Percentiles rank a stretch among this genome's conserved stretches.
These are phyloP conservation scores for Drosophila quadrilineata DNA, from an alignment of 1,140 invertebrate genomes.

Conservation along the genomic window DNA sequence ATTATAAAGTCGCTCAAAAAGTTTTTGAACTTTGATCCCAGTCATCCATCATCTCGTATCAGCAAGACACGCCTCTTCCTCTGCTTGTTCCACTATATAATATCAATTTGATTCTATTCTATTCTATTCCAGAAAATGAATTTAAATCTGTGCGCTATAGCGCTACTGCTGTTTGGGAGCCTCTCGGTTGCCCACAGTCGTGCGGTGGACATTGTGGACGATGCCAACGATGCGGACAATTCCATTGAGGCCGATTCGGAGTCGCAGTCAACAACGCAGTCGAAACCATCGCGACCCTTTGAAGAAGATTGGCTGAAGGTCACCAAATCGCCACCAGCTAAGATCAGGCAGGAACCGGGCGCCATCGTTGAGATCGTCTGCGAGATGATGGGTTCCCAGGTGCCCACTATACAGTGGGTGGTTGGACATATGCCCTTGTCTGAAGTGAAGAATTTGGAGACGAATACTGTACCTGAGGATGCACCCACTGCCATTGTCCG, in stretches of 20 bases:
- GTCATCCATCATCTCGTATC: not conserved
- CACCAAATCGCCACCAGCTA: slow-evolving; percentile 80
- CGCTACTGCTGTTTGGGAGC: slow-evolving; percentile 71
- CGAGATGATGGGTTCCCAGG: slow-evolving; percentile 86
- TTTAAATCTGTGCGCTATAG: slow-evolving; percentile 75
- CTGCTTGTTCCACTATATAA: not conserved
- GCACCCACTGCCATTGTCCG: slow-evolving; percentile 83
- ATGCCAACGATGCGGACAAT: slow-evolving; percentile 71
- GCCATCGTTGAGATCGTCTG: slow-evolving; percentile 85
- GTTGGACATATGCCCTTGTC: slow-evolving; percentile 84
- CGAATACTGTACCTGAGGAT: slow-evolving; percentile 82
- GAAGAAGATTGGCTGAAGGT: slow-evolving; percentile 83
- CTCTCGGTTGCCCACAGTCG: slow-evolving; percentile 53
- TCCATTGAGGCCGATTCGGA: slow-evolving; percentile 60
- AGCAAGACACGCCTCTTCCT: slow-evolving; percentile 4
- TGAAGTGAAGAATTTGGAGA: slow-evolving; percentile 81
- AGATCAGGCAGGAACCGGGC: slow-evolving; percentile 81
- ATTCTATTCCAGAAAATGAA: slow-evolving; percentile 73
- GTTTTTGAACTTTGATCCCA: slow-evolving; percentile 14
- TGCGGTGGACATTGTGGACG: slow-evolving; percentile 69
- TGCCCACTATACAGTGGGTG: slow-evolving; percentile 87
- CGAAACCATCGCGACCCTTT: slow-evolving; percentile 28
- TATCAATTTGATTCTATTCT: not conserved
- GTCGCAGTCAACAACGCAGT: slow-evolving; percentile 33
- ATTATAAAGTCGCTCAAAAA: slow-evolving; percentile 55